A percentile compares a stretch with the other conserved stretches of the same genome.
Conservation (phyloP, 2,113 vertebrate species). For the Emydura subglobosa region DNA sequence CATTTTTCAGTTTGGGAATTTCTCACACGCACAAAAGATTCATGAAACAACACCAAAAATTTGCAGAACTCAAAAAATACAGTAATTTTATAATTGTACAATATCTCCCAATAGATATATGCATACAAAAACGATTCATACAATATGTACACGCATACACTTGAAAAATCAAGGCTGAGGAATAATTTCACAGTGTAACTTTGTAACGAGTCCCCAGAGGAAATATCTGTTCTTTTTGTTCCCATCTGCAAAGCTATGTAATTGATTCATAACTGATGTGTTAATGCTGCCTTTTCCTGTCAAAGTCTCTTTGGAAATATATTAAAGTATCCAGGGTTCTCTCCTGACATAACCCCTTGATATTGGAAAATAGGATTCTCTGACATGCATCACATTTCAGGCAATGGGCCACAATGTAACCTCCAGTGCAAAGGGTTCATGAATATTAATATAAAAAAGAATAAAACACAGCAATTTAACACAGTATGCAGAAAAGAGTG, state of each 20-base stretch:
- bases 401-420: not conserved
- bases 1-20: not conserved
- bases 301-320: slow-evolving; percentile 54
- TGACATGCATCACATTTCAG: not conserved
- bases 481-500: not conserved
- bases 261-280: slow-evolving; percentile 57
- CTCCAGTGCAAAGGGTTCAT: slow-evolving; percentile 7
- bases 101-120: not conserved
- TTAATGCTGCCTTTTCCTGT: slow-evolving; percentile 37
- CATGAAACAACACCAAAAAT: not conserved
- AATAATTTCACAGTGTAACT: slow-evolving; percentile 58
- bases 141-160: not conserved
- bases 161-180: not conserved
- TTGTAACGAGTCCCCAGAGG: slow-evolving; percentile 41
- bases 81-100: not conserved
- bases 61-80: not conserved
- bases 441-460: slow-evolving; percentile 31
- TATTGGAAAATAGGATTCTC: not conserved
- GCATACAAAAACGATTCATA: not conserved
- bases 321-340: slow-evolving; percentile 26
- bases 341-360: not conserved
- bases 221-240: slow-evolving; percentile 58
- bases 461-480: not conserved
- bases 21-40: not conserved
- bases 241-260: slow-evolving; percentile 47